A percentile compares a stretch with the other conserved stretches of the same genome.
Conservation (phyloP, 1,140 invertebrate species). For the Stratiolaelaps scimitus region DNA sequence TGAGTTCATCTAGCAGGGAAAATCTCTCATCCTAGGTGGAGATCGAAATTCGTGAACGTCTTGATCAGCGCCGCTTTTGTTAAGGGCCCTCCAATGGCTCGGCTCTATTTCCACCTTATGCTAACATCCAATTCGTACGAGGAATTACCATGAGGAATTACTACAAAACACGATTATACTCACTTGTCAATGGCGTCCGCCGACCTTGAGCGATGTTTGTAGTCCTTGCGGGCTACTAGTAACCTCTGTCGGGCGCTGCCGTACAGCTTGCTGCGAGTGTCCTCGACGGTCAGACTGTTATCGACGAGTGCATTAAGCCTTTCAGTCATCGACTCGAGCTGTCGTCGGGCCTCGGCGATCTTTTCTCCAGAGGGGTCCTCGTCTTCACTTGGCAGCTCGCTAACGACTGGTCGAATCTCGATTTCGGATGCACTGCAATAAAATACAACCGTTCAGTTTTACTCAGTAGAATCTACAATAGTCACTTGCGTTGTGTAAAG, state of each 20-base stretch:
- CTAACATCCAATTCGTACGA: too few relatives aligned
- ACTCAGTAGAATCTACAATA: too few relatives aligned
- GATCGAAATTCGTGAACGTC: too few relatives aligned
- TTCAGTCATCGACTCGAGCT: conserved; percentile 22
- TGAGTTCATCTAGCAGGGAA: too few relatives aligned
- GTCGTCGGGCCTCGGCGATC: conserved; percentile 12
- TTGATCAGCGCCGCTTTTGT: too few relatives aligned
- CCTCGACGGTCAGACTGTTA: not conserved
- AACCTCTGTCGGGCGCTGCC: not conserved
- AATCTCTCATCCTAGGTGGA: too few relatives aligned
- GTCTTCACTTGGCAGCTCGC: conserved; percentile 20
- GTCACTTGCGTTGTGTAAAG: too few relatives aligned
- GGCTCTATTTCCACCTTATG: too few relatives aligned
- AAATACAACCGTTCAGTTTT: not conserved
- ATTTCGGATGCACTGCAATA: not conserved
- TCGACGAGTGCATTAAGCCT: conserved; percentile 7
- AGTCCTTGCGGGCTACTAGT: not conserved
- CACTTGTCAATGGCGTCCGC: conserved; percentile 22
- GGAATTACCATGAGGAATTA: too few relatives aligned
- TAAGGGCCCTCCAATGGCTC: too few relatives aligned
- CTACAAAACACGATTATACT: not conserved
- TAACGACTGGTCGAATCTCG: conserved; percentile 12
- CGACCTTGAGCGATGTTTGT: conserved; percentile 14
- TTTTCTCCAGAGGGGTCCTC: conserved; percentile 6
- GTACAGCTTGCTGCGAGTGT: not conserved